phyloP scores from a whole-genome alignment of 2,888 invertebrate species.

The Acronicta aceris region DNA sequence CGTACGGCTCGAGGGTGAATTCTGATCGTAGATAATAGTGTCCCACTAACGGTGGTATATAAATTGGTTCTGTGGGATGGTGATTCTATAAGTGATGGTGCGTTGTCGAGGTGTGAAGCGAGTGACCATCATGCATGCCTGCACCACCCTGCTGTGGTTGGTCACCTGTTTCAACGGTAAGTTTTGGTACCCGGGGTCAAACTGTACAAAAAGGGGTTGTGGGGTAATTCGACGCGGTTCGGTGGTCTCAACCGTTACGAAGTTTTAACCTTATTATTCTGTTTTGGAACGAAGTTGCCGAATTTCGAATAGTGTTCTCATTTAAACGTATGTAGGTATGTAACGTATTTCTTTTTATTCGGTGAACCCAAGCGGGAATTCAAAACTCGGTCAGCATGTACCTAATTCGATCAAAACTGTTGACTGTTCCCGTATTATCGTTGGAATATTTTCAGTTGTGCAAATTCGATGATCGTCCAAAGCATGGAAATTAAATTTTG shows the following conservation, averaged over 20 bases:
- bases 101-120: slow-evolving; percentile 76
- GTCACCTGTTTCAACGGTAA: slow-evolving; percentile 84
- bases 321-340: slow-evolving; percentile 25
- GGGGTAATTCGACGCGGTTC: slow-evolving; percentile 69
- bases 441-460: slow-evolving; percentile 42
- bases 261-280: slow-evolving; percentile 45
- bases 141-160: slow-evolving; percentile 78
- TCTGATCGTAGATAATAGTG: slow-evolving; percentile 67
- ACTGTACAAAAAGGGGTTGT: slow-evolving; percentile 66
- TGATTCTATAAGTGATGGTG: slow-evolving; percentile 83
- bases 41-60: slow-evolving; percentile 59
- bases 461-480: slow-evolving; percentile 35
- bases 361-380: slow-evolving; percentile 27
- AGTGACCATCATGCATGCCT: slow-evolving; percentile 75
- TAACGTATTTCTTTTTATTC: slow-evolving; percentile 34
- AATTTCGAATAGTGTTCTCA: slow-evolving; percentile 21
- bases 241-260: slow-evolving; percentile 67
- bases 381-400: slow-evolving; percentile 30
- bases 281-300: slow-evolving; percentile 35
- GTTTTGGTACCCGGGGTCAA: slow-evolving; percentile 70
- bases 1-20: slow-evolving; percentile 71
- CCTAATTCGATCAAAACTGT: slow-evolving; percentile 36
- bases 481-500: slow-evolving; percentile 47
- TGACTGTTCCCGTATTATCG: slow-evolving; percentile 28
- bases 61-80: slow-evolving; percentile 79